Base-by-base conservation (phyloP, 2,797 vertebrate species). In the Cirrhinus mrigala region DNA sequence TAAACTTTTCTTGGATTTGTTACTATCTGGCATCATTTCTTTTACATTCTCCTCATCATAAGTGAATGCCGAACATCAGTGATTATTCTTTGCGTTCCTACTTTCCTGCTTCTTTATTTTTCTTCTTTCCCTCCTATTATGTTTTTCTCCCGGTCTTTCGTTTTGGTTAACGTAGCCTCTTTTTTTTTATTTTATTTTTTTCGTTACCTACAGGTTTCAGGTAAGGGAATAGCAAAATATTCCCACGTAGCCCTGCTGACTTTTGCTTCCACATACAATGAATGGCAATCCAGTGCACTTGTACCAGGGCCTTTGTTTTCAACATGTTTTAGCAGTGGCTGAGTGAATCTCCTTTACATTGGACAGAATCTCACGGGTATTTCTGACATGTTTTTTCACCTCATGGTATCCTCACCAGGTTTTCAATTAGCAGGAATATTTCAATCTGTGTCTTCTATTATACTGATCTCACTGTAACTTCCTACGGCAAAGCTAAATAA, bases 1-100 rank as follows among this genome's bases (percentile, higher is more conserved):
- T 99, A 99, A 97, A 96, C 94, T 96, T 97, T 96, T 98, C 97
- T 98, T 96, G 95, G 97, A 97, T 98, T 97, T 97, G 94, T 97
- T 97, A 97, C 96, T 97, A 97, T 96, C 96, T 97, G 96, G 97
- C 97, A 98, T 98, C 93, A 96, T 98, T 97, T 98, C 94, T 97
- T 97, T 97, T 94, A 93, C 96, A 96, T 97, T 96, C 94, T 95
- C 93, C 73, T 92, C 97, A 97, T 97, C 95, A 92, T 94, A 93
- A 95, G 93, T 85, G 85, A 90, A 85, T 84, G 85, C 87, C 86
- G 85, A 87, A 89, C 91, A 88, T 86, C 88, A 87, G 75, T 85
- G 52, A 86, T 60, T 74, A 76, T 77, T 89, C 73, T 86, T 81
- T 50, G 40, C 79, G 74, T 79, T 52, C 66, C 77, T 54, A 24